Conservation (phyloP, 2,888 invertebrate species). For the Mimachlamys varia region DNA sequence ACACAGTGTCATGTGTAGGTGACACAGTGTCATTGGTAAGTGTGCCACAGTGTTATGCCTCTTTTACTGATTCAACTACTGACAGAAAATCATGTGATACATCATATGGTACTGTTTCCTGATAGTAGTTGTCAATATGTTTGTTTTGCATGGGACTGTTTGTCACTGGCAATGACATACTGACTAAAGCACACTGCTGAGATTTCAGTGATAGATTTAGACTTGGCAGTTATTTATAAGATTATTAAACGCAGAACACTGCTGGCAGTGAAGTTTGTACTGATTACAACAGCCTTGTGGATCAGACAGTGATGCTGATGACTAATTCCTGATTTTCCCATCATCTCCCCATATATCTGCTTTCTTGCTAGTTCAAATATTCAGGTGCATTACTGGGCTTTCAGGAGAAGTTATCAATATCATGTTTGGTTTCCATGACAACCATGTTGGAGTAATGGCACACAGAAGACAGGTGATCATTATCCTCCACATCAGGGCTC, state of each 20-base stretch:
- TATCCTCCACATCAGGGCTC: background rate
- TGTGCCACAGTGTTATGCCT: too few relatives aligned
- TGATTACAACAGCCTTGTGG: background rate
- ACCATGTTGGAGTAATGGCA: conserved; percentile 6
- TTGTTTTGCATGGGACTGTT: too few relatives aligned
- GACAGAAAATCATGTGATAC: too few relatives aligned
- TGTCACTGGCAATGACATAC: too few relatives aligned
- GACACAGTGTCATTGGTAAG: too few relatives aligned
- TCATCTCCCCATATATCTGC: conserved; percentile 13
- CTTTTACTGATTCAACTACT: too few relatives aligned
- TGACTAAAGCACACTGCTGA: background rate
- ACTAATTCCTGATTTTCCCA: conserved; percentile 25
- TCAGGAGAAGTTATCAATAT: conserved; percentile 19
- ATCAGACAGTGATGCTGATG: background rate
- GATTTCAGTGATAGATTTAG: background rate
- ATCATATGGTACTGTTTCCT: too few relatives aligned
- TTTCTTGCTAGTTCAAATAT: conserved; percentile 12
- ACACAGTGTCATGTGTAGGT: too few relatives aligned
- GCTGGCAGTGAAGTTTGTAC: background rate
- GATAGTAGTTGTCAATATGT: too few relatives aligned
- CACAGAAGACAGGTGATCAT: conserved; percentile 29
- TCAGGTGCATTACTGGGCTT: conserved; percentile 29
- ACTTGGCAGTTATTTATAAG: background rate
- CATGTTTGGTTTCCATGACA: conserved; percentile 20
- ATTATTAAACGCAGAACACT: too few relatives aligned